These are phyloP conservation scores for Protosalanx chinensis DNA, from an alignment of 2,797 vertebrate genomes.

Conservation along the genomic window DNA sequence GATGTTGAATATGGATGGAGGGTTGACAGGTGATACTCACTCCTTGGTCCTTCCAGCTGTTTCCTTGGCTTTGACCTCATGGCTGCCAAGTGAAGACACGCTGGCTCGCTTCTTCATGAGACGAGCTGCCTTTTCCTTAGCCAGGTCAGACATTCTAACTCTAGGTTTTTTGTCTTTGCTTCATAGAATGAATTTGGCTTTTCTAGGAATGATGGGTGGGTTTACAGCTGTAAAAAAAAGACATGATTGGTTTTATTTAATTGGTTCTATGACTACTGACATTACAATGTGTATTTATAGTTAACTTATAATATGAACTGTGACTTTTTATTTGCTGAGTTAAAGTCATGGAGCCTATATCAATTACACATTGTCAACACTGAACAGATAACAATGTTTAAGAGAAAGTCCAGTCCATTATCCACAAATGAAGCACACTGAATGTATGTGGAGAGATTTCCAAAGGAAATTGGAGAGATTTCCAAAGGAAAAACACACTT, in stretches of 20 bases:
- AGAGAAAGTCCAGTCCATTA: neutral
- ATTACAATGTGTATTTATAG: neutral
- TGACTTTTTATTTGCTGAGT: no score
- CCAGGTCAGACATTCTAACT: slow-evolving; percentile 67
- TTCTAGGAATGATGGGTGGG: neutral
- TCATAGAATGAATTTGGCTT: neutral
- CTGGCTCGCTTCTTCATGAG: slow-evolving; percentile 70
- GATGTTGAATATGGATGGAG: neutral
- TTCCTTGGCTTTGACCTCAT: slow-evolving; percentile 68
- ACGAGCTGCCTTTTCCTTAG: slow-evolving; percentile 66
- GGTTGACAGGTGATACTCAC: slow-evolving; percentile 63
- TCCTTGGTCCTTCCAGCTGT: slow-evolving; percentile 65
- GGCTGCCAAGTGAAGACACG: slow-evolving; percentile 66
- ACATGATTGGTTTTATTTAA: neutral
- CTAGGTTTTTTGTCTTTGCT: neutral
- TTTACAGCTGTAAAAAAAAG: neutral
- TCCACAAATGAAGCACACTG: neutral
- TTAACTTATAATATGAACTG: neutral
- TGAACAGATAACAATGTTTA: no score
- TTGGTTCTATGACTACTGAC: neutral
- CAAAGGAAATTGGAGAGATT: neutral
- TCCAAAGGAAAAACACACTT: neutral
- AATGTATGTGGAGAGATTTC: neutral
- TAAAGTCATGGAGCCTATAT: no score
- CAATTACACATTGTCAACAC: no score